Percentiles rank a stretch among this genome's conserved stretches.
Conservation (phyloP, 2,113 vertebrate genomes). For the Pterocles gutturalis region DNA sequence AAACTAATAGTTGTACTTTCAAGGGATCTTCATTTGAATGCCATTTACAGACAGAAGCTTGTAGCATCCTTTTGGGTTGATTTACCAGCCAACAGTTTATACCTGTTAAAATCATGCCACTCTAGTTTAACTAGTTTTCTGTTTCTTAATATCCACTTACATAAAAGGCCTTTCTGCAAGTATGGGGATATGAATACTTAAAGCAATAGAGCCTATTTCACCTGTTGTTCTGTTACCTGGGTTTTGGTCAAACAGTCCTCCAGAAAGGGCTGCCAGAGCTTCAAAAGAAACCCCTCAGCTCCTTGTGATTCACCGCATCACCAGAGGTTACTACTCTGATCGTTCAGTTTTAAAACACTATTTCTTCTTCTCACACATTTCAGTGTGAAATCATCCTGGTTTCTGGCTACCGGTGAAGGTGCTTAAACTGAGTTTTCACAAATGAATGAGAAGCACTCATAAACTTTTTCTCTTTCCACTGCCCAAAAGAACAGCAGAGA, state of each 20-base stretch:
- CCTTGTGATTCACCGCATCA: background rate
- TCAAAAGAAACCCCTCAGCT: background rate
- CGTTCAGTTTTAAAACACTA: background rate
- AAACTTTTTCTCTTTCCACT: background rate
- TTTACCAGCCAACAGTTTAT: background rate
- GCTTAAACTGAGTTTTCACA: background rate
- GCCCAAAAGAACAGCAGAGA: background rate
- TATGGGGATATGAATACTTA: background rate
- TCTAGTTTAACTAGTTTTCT: background rate
- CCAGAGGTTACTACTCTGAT: background rate
- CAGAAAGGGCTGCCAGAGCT: background rate
- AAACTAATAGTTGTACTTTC: background rate
- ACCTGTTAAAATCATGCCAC: background rate
- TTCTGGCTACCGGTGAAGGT: background rate
- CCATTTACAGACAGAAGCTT: background rate
- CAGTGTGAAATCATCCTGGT: background rate
- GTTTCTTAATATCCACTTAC: background rate
- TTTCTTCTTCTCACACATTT: background rate
- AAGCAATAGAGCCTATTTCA: background rate
- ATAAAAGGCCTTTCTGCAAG: background rate
- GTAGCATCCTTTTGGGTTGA: background rate
- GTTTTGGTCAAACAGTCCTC: background rate
- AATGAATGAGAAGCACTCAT: background rate
- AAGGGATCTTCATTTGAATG: background rate
- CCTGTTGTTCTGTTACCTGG: accelerated